Evolutionary conservation across 2,113 vertebrate genomes (phyloP), one percentile per base, ranked within the genome.

Genomic region (Ornithorhynchus anatinus): DNA sequence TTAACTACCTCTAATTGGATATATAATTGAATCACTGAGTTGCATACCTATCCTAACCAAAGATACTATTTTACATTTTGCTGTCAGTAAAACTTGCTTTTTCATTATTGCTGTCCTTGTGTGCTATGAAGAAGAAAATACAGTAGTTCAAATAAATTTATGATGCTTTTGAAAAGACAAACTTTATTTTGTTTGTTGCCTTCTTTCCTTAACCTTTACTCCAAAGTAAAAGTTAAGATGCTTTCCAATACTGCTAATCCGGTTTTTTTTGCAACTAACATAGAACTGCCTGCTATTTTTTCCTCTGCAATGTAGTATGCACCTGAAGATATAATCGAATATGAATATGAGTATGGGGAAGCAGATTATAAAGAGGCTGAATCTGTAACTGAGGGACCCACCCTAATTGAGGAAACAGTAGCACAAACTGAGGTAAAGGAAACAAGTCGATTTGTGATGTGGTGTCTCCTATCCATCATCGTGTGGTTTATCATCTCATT

Each of bases 291-390:
- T 91, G 85, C 45, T 89, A 80, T 95, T 88, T 91, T 91, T 91
- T 88, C 81, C 88, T 90, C 90, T 91, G 81, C 81, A 67, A 93
- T 93, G 73, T 92, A 99, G 97, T 98, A 98, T 86, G 79, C 91
- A 86, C 94, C 96, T 84, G 95, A 95, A 89, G 95, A 96, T 87
- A 89, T 95, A 94, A 88, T 96, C 87, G 96, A 98, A 42, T 94
- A 95, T 95, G 94, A 96, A 89, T 97, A 98, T 97, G 96, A 98
- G 83, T 97, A 98, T 95, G 94, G 95, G 91, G 96, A 97, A 73
- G 93, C 94, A 92, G 91, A 92, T 69, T 84, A 94, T 92, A 93
- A 89, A 86, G 90, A 96, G 72, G 92, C 92, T 91, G 95, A 95
- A 61, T 92, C 71, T 92, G 65, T 93, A 87, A 93, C 94, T 91